phyloP scores from a whole-genome alignment of 1,140 invertebrate species.

The Hyposmocoma kahamanoa region DNA sequence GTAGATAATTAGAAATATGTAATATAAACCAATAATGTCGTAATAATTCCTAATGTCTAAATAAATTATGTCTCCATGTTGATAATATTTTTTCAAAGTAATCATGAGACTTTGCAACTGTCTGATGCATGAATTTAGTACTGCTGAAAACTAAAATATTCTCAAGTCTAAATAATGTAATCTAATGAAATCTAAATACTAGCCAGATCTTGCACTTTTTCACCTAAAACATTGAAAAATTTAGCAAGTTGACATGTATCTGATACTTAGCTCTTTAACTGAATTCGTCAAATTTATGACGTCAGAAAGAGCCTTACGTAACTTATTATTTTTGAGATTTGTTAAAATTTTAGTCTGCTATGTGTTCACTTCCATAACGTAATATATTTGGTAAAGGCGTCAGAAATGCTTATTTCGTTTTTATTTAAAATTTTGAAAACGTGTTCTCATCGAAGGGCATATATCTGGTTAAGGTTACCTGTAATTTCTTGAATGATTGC shows the following conservation, averaged over 20 bases:
- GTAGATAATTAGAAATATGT: background rate
- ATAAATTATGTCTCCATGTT: background rate
- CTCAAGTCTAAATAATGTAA: constrained; percentile 3
- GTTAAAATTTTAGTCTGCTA: too few species aligned
- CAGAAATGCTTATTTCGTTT: too few species aligned
- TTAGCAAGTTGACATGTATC: too few species aligned
- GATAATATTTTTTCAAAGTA: background rate
- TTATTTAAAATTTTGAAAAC: constrained; percentile 4
- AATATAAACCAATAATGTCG: constrained; percentile 3
- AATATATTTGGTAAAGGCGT: too few species aligned
- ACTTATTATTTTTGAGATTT: too few species aligned
- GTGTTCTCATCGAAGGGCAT: constrained; percentile 1
- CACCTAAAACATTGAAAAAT: too few species aligned
- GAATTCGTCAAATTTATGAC: too few species aligned
- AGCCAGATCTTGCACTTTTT: constrained; percentile 2
- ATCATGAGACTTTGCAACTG: background rate
- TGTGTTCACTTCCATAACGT: too few species aligned
- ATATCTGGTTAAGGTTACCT: constrained; percentile 1
- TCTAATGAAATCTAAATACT: too few species aligned
- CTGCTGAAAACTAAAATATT: constrained; percentile 6
- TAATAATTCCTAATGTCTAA: constrained; percentile 4
- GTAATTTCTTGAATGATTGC: constrained; percentile 2
- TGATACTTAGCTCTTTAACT: too few species aligned
- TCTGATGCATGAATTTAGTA: constrained; percentile 3
- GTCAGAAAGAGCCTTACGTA: too few species aligned